A percentile compares a stretch with the other conserved stretches of the same genome.
Conservation (phyloP, 2,113 vertebrate genomes). For the Rafetus swinhoei region DNA sequence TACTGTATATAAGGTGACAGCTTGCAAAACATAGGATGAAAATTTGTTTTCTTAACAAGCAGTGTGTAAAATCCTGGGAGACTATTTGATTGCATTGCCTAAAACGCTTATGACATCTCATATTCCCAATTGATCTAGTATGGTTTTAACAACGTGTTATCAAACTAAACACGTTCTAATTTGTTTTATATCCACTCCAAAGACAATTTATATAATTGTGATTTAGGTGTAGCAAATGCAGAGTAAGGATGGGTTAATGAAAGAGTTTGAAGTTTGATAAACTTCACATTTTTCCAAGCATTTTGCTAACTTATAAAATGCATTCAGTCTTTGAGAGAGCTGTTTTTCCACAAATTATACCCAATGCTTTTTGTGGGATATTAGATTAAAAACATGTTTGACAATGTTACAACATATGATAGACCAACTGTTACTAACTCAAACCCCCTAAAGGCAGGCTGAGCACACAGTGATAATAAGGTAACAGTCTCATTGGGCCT, state of each 20-base stretch:
- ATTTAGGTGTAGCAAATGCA: constrained; percentile 19
- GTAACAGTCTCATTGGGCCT: background rate
- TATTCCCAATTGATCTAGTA: constrained; percentile 66
- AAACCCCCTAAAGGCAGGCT: background rate
- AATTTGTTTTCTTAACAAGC: constrained; percentile 82
- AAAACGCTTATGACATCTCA: constrained; percentile 72
- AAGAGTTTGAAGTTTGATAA: constrained; percentile 16
- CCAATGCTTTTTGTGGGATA: background rate
- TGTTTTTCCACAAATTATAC: constrained; percentile 23
- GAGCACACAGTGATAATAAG: background rate
- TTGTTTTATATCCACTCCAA: constrained; percentile 51
- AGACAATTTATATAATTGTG: constrained; percentile 54
- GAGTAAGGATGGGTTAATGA: constrained; percentile 11
- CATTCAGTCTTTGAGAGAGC: constrained; percentile 1
- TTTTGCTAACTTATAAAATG: constrained; percentile 45
- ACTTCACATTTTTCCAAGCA: constrained; percentile 32
- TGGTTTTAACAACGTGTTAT: constrained; percentile 68
- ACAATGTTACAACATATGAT: background rate
- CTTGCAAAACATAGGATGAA: constrained; percentile 83
- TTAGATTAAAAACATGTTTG: constrained; percentile 41
- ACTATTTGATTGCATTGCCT: constrained; percentile 68
- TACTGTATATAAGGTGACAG: constrained; percentile 80
- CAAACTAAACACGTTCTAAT: constrained; percentile 53
- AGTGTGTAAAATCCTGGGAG: constrained; percentile 80
- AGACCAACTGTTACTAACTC: background rate